Evolutionary conservation across 2,888 invertebrate genomes (phyloP), one percentile per base, ranked within the genome.

Genomic region (Mesorhabditis sp.): DNA sequence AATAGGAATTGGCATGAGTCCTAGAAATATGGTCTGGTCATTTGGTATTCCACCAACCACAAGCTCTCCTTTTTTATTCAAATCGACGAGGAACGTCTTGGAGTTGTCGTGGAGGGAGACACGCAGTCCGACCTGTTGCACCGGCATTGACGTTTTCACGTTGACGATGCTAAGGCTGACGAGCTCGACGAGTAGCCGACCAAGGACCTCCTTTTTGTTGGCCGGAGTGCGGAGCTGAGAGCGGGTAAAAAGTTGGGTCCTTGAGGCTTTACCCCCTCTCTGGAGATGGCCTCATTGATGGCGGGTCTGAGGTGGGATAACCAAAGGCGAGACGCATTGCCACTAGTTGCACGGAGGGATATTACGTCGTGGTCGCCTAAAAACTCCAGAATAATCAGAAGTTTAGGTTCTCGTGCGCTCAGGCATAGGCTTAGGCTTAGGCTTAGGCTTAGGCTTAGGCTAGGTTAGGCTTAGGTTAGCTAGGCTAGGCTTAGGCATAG

Each of bases 1-100:
- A 74, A 72, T 4, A 72, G 66, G 62, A 72, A 74, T 61, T 74
- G 74, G 5, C 70, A 68, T 10, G 70, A 65, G 61, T 70, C 44
- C 4, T 44, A 41, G 4, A 72, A 62, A 28, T 70, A 62, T n/a
- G 13, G 28, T 41, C 41, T 62, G 5, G 62, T 2, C 28, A 28
- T 28, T 28, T 28, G 28, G 28, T 28, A 28, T 28, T 28, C 28
- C 28, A 42, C 5, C 62, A 61, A 42, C 68, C 71, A 3, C 45
- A 62, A 15, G 62, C 71, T 5, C 65, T 67, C 5, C 4, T 45
- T 50, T 71, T 43, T 4, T 28, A 4, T n/a, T 13, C 4, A 15
- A n/a, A 28, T 45, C 28, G 7, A 45, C 58, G 58, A 50, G n/a
- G n/a, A 50, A n/a, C n/a, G 7, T 50, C 58, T 50, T 13, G 10